These are phyloP conservation scores for Drosophila lacicola DNA, from an alignment of 2,888 invertebrate species.

Conservation along the genomic window DNA sequence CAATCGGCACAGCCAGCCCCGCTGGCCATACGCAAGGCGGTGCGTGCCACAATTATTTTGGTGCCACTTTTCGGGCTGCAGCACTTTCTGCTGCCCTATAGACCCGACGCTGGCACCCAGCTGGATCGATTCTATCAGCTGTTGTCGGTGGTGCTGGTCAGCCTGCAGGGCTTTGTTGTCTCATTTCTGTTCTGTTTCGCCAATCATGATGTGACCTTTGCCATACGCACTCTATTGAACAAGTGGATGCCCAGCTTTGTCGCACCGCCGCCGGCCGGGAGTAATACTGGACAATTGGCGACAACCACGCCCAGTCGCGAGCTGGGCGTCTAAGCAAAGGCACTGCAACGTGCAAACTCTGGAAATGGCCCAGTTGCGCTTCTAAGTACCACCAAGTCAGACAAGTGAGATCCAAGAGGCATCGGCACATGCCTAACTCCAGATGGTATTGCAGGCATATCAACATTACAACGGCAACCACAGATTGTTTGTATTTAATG, in stretches of 20 bases:
- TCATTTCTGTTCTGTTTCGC: conserved; percentile 91
- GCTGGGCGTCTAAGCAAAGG: conserved; percentile 81
- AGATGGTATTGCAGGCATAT: conserved; percentile 28
- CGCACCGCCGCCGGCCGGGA: conserved; percentile 81
- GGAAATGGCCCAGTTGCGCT: conserved; percentile 37
- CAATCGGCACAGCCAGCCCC: conserved; percentile 88
- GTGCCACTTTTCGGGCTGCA: conserved; percentile 92
- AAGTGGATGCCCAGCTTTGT: conserved; percentile 83
- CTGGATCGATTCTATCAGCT: conserved; percentile 88
- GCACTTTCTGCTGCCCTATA: conserved; percentile 89
- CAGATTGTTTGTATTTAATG: conserved; percentile 12
- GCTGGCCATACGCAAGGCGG: conserved; percentile 88
- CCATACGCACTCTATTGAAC: conserved; percentile 85
- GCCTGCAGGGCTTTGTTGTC: conserved; percentile 91
- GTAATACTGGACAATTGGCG: conserved; percentile 84
- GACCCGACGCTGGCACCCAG: conserved; percentile 87
- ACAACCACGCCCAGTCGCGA: conserved; percentile 85
- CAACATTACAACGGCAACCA: conserved; percentile 15
- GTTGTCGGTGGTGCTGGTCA: conserved; percentile 88
- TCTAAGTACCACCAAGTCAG: conserved; percentile 1
- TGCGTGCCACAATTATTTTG: conserved; percentile 90
- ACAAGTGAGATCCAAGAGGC: neutral
- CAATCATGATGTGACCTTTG: conserved; percentile 89
- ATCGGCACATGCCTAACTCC: conserved; percentile 1
- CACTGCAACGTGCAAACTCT: conserved; percentile 15